Evolutionary conservation across 2,113 vertebrate species (phyloP).

Genomic region (Zosterops lateralis): DNA sequence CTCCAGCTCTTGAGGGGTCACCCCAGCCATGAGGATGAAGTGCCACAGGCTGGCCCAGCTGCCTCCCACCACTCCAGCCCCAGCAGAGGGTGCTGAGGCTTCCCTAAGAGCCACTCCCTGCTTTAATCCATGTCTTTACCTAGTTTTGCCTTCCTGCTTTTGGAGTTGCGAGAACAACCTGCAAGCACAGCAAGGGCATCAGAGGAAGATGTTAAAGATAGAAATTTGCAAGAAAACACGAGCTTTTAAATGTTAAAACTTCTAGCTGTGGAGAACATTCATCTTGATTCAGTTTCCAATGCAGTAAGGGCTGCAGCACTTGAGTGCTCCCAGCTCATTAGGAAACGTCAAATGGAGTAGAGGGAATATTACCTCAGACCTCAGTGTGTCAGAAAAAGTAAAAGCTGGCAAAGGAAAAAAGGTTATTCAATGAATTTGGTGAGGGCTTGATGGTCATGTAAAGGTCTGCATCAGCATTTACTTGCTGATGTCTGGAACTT

Average conservation of each 20-base stretch:
- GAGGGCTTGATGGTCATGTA: not conserved
- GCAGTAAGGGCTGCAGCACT: not conserved
- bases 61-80: not conserved
- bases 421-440: not conserved
- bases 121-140: not conserved
- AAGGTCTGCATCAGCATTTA: not conserved
- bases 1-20: not conserved
- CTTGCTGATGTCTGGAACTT: not conserved
- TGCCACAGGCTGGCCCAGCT: rapidly evolving
- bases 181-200: not conserved
- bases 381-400: not conserved
- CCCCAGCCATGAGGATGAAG: rapidly evolving
- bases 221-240: not conserved
- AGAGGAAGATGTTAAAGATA: not conserved
- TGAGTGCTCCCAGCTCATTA: not conserved
- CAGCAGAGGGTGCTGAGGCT: not conserved
- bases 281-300: not conserved
- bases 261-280: not conserved
- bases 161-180: rapidly evolving
- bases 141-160: not conserved
- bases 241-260: not conserved
- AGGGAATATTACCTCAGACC: not conserved
- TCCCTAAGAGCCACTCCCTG: not conserved
- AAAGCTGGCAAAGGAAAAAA: not conserved
- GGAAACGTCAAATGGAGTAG: not conserved